Conservation (phyloP, 2,113 vertebrate species). For the Pipa parva region DNA sequence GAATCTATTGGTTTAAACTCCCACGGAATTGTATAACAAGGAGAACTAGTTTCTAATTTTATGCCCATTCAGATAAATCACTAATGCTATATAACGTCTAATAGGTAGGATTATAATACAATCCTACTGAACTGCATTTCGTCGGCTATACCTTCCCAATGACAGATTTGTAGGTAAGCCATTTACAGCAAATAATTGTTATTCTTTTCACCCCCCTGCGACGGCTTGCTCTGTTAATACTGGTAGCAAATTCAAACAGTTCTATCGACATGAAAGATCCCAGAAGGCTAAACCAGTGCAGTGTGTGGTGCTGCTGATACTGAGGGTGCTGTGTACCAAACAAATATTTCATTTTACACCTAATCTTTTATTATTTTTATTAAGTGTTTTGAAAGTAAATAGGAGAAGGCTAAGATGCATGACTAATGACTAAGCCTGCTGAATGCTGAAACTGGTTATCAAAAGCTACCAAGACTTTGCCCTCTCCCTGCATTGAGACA, state of each 20-base stretch:
- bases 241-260: constrained; percentile 80
- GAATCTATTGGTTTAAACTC: constrained; percentile 54
- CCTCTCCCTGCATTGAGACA: constrained; percentile 93
- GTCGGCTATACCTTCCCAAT: constrained; percentile 77
- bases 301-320: constrained; percentile 86
- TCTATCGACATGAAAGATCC: constrained; percentile 78
- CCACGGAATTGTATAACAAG: constrained; percentile 67
- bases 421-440: constrained; percentile 98
- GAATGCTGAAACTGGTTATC: constrained; percentile 95
- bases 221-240: constrained; percentile 76
- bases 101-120: constrained; percentile 74
- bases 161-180: constrained; percentile 79
- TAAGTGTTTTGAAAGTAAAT: constrained; percentile 90
- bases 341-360: constrained; percentile 81
- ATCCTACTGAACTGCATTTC: constrained; percentile 71
- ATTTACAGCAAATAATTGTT: constrained; percentile 71
- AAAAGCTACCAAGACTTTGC: constrained; percentile 87
- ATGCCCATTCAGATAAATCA: constrained; percentile 75
- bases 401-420: constrained; percentile 87
- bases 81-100: constrained; percentile 71
- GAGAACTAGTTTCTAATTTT: constrained; percentile 77
- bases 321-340: constrained; percentile 76
- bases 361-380: constrained; percentile 90
- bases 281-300: constrained; percentile 73
- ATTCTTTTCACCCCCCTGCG: constrained; percentile 67